Base-by-base conservation (phyloP, 2,113 vertebrate species). In the Acanthochromis polyacanthus region DNA sequence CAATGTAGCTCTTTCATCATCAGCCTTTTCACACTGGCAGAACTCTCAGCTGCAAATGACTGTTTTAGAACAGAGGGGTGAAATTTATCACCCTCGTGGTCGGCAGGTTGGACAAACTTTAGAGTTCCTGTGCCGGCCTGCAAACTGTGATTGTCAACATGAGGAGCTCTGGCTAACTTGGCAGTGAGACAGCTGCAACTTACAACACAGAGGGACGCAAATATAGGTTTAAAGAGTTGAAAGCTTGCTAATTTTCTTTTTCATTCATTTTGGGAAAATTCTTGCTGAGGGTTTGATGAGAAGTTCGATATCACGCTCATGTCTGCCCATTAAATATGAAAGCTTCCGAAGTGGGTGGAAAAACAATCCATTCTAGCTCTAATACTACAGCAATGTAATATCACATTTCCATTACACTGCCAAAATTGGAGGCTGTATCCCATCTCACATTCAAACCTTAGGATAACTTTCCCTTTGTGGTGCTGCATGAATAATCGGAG, bases 1-100 rank as follows among this genome's bases (percentile, higher is more conserved):
- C 51, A 56, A 6, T 4, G 58, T 48, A 45, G 55, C 50, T 36
- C 32, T 48, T 76, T 70, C 23, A 63, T 19, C 19, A 22, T 58
- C 55, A 79, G 72, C 38, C 43, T 63, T 62, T 79, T 83, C 71
- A 83, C 87, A 86, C 86, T 82, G 72, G 30, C 71, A 66, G 63
- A 74, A 81, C 78, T 77, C 86, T 75, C 80, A 79, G 82, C 85
- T 73, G 68, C 80, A 89, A 92, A 92, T 91, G 28, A 84, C 75
- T 81, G 60, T 89, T 93, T 94, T 94, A 91, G 93, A 94, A 88
- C 66, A 53, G n/a, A 90, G 77, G 84, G 86, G 92, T 91, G 88
- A 91, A 94, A 94, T 94, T 86, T 20, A 70, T 87, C 94, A 94
- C 92, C 88, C 81, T 72, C 20, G 10, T 80, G 85, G 81, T 86